Evolutionary conservation across 2,797 vertebrate genomes (phyloP), one percentile per base, ranked within the genome.

Genomic region (Babyrousa celebensis): DNA sequence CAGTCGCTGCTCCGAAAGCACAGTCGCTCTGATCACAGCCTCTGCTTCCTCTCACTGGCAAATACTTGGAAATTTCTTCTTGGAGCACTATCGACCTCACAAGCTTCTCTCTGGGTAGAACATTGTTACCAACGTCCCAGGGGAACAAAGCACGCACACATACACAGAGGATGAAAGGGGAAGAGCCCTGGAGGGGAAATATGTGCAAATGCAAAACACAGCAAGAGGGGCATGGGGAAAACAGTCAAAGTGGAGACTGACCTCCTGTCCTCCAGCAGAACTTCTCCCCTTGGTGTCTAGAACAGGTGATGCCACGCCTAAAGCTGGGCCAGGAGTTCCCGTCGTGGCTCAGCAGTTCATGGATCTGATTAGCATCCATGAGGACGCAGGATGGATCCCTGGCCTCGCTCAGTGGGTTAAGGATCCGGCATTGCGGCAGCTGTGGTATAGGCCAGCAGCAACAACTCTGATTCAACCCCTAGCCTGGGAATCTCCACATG

Each of bases 1-100:
- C 89, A 71, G 32, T 16, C 71, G 32, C 43, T 79, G 88, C 70
- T 91, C 72, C 40, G 23, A 95, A 90, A 95, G 94, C 82, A 91
- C 89, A 71, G 32, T 16, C 71, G 32, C 43, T 79, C 52, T 89
- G 10, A 3, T 12, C 48, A 71, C 14, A 70, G 95, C 48, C 78
- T 89, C 95, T 72, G 54, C 36, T 92, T 85, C 80, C n/a, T 48
- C 48, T 27, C 91, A 48, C n/a, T 12, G 70, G 15, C 77, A 68
- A 85, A 23, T 1, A 75, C 84, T 72, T 32, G 80, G n/a, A 92
- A 91, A 91, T 67, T 79, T 80, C 95, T 86, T 77, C 79, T 78
- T 56, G 40, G 62, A 80, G 84, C 29, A 18, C 27, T 32, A 9
- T 62, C 29, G 85, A 70, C 36, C 74, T n/a, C 6, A 89, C 36